These are phyloP conservation scores for Rhinichthys osculus DNA, from an alignment of 2,797 vertebrate species.

Conservation along the genomic window DNA sequence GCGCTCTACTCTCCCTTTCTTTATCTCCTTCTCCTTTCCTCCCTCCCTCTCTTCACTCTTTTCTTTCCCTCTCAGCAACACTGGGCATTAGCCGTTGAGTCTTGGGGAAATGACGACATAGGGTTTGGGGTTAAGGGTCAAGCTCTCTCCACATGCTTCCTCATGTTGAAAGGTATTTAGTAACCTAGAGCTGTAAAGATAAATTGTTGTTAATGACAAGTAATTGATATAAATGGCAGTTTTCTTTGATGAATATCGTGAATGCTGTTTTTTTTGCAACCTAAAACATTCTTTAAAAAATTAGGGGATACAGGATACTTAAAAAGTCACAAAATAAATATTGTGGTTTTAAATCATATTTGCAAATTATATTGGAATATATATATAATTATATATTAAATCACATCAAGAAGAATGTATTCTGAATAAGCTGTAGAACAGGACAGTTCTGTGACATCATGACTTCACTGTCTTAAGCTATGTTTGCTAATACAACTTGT, in stretches of 20 bases:
- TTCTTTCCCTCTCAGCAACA: constrained; percentile 61
- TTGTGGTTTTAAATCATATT: not conserved
- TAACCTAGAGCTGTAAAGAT: not conserved
- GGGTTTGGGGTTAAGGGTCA: constrained; percentile 56
- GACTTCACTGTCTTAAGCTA: not conserved
- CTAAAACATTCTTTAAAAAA: not conserved
- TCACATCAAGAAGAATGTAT: not conserved
- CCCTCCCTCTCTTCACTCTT: constrained; percentile 50
- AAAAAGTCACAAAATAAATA: not conserved
- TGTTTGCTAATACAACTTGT: not conserved
- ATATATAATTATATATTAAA: not conserved
- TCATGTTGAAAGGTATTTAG: constrained; percentile 3
- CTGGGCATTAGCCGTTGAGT: constrained; percentile 55
- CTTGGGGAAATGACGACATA: constrained; percentile 72
- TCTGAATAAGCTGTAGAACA: not conserved
- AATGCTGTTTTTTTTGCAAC: not conserved
- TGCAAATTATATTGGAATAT: not conserved
- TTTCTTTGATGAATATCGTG: not conserved
- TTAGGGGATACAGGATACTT: not conserved
- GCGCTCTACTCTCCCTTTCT: constrained; percentile 23
- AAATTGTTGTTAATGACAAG: not conserved
- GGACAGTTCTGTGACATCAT: not conserved
- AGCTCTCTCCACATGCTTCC: constrained; percentile 47
- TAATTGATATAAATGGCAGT: not conserved
- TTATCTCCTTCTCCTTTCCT: constrained; percentile 61